Conservation (phyloP, 1,140 invertebrate species). For the Hypsibius dujardini region DNA sequence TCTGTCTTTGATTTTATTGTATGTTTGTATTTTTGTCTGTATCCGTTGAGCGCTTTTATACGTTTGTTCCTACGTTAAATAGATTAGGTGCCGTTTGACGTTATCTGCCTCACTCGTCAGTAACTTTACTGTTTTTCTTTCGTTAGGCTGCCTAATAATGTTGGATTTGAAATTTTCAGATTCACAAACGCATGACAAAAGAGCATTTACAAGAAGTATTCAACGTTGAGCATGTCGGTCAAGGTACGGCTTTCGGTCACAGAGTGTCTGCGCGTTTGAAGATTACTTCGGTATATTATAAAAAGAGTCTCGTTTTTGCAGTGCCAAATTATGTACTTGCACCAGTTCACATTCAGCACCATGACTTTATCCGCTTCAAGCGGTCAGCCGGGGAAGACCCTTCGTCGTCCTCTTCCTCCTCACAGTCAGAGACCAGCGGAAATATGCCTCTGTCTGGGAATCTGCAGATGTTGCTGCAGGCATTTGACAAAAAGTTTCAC, state of each 20-base stretch:
- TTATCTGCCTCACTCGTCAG: too few species aligned
- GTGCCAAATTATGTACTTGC: neutral
- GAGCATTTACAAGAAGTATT: neutral
- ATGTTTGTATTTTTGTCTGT: too few species aligned
- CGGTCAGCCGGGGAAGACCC: neutral
- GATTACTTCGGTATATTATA: neutral
- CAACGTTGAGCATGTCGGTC: neutral
- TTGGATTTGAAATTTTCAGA: too few species aligned
- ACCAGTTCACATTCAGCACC: conserved; percentile 1
- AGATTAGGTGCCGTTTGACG: too few species aligned
- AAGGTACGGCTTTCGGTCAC: neutral
- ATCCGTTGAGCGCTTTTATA: too few species aligned
- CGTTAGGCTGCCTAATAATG: too few species aligned
- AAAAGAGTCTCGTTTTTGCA: neutral
- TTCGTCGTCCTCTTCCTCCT: too few species aligned
- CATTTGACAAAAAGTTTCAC: conserved; percentile 1
- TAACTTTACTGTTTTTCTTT: too few species aligned
- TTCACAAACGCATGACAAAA: neutral
- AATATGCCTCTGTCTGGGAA: neutral
- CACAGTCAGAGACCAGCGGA: too few species aligned
- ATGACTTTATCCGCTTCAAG: neutral
- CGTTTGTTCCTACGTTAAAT: too few species aligned
- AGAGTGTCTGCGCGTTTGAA: neutral
- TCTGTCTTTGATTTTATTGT: too few species aligned
- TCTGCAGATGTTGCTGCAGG: neutral